Evolutionary conservation across 2,888 invertebrate genomes (phyloP).

Genomic region (Byasa hedistus): DNA sequence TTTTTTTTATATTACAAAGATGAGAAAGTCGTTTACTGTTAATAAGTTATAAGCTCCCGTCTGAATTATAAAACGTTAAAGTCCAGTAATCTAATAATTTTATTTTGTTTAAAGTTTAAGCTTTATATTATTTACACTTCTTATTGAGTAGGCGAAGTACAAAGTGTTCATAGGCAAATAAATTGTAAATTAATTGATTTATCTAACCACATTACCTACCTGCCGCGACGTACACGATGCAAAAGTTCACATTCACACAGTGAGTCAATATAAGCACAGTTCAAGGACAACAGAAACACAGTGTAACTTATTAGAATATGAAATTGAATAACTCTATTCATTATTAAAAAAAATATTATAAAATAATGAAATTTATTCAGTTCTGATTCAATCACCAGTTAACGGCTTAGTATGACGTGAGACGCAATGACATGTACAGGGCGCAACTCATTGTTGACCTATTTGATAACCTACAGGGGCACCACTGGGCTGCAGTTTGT

Average conservation of each 20-base stretch:
- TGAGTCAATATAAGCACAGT: constrained; percentile 14
- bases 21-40: neutral
- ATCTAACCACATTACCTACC: constrained; percentile 8
- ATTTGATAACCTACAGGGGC: constrained; percentile 43
- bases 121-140: neutral
- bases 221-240: constrained; percentile 5
- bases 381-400: constrained; percentile 28
- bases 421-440: constrained; percentile 34
- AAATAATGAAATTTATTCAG: neutral
- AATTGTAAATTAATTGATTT: neutral
- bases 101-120: neutral
- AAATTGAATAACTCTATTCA: constrained; percentile 8
- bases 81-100: neutral
- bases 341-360: constrained; percentile 1
- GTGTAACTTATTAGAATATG: constrained; percentile 2
- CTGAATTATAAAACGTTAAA: neutral
- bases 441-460: constrained; percentile 47
- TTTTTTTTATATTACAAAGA: too few species aligned
- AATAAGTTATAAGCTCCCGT: neutral
- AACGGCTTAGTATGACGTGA: constrained; percentile 43
- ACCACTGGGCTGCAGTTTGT: constrained; percentile 21
- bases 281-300: constrained; percentile 15
- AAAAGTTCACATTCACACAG: constrained; percentile 25
- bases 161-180: neutral
- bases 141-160: neutral